Conservation (phyloP, 1,140 invertebrate genomes). For the Monomorium pharaonis region DNA sequence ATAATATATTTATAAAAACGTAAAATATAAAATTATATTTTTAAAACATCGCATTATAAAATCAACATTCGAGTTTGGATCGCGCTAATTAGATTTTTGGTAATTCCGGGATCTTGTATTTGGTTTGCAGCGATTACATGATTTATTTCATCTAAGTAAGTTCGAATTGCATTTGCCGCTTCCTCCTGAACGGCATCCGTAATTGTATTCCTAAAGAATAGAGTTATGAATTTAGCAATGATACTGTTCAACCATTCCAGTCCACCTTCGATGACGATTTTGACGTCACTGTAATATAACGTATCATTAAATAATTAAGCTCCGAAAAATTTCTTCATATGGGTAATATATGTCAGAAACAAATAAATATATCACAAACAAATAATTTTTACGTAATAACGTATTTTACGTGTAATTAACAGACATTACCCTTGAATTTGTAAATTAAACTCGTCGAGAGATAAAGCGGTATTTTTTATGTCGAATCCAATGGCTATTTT, state of each 20-base stretch:
- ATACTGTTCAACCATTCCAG: background rate
- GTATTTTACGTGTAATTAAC: constrained; percentile 4
- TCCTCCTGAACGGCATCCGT: background rate
- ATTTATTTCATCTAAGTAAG: background rate
- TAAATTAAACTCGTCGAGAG: background rate
- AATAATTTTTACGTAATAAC: background rate
- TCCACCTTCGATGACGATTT: background rate
- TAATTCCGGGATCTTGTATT: background rate
- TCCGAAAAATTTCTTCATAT: background rate
- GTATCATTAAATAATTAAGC: background rate
- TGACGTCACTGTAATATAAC: background rate
- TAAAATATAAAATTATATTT: background rate
- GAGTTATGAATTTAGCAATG: background rate
- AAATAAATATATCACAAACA: background rate
- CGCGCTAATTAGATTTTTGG: too few species aligned
- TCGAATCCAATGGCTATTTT: background rate
- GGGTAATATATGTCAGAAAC: background rate
- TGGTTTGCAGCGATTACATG: background rate
- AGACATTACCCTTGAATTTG: background rate
- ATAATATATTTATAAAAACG: background rate
- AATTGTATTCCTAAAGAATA: constrained; percentile 2
- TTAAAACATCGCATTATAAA: background rate
- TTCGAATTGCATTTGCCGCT: background rate
- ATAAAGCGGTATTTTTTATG: background rate
- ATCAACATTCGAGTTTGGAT: background rate